Conservation (phyloP, 2,797 vertebrate genomes). For the Mormyrus proboscirostris region DNA sequence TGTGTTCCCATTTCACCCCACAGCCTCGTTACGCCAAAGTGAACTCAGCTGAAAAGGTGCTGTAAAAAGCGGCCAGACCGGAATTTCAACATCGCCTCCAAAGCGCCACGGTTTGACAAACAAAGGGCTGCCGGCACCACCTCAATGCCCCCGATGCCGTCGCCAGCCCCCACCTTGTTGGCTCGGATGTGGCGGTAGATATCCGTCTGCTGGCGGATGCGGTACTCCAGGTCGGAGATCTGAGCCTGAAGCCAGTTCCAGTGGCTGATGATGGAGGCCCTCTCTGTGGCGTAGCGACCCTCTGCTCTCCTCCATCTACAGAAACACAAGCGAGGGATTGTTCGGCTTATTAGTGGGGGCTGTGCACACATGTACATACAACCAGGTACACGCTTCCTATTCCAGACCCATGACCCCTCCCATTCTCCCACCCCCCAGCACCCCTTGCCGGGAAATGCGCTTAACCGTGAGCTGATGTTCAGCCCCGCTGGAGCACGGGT, state of each 20-base stretch:
- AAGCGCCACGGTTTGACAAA: background rate
- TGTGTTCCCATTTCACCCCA: background rate
- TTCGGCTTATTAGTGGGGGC: background rate
- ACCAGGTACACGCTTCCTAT: background rate
- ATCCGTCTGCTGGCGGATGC: conserved; percentile 94
- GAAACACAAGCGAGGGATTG: background rate
- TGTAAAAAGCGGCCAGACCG: background rate
- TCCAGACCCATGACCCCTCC: background rate
- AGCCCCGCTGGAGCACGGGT: background rate
- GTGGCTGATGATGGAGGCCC: conserved; percentile 93
- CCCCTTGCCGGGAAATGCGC: background rate
- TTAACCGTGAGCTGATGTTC: background rate
- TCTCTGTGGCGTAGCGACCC: conserved; percentile 87
- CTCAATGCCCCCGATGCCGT: background rate
- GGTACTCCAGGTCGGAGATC: conserved; percentile 97
- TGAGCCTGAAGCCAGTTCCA: conserved; percentile 99
- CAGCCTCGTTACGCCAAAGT: background rate
- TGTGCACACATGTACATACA: background rate
- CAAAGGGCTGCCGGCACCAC: background rate
- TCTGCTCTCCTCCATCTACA: conserved; percentile 86
- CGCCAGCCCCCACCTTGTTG: conserved; percentile 73
- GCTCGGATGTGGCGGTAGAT: conserved; percentile 92
- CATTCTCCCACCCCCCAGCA: background rate
- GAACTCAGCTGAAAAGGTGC: background rate
- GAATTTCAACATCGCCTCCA: background rate